Evolutionary conservation across 2,797 vertebrate species (phyloP), one percentile per base, ranked within the genome.

Genomic region (Acestrorhynchus altus): DNA sequence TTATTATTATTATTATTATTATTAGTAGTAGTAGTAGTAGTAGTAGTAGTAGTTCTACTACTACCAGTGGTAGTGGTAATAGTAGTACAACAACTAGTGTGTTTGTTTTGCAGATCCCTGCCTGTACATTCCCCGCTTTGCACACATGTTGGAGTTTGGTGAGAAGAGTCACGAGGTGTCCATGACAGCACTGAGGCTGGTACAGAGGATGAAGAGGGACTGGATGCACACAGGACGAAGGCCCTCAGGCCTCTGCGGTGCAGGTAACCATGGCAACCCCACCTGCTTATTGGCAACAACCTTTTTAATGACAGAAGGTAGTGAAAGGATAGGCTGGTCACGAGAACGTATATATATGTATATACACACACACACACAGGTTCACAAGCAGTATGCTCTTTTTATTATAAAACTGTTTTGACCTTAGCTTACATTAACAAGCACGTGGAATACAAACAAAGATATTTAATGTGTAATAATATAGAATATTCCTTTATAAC

Each of bases 171-270:
- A 96, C 0, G 97, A 99, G 9, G 98, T 99, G 16, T 96, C 96
- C 78, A 99, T 98, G 97, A 98, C 97, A 0, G 98, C 98, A 0
- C 85, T 99, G 81, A 83, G 97, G 49, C 93, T 99, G 60, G 88
- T 99, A 72, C 97, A 99, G 93, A 93, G 97, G 85, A 99, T 99
- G 98, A 99, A 99, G 92, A 88, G 98, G 83, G 97, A 99, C 92
- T 99, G 98, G 98, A 99, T 99, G 96, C 98, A 99, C 92, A 98
- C 97, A 0, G 98, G 98, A 47, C 94, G 98, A 56, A 91, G 98
- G 65, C 98, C 98, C 0, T 97, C 98, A 0, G 98, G 98, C 26
- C 96, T 99, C 78, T 99, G 98, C 0, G 98, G 98, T 20, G 98
- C 98, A 85, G 98, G 98, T 99, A 88, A n/a, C 70, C 74, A 28